phyloP scores from a whole-genome alignment of 1,140 invertebrate genomes.

The Neoseiulus cucumeris region DNA sequence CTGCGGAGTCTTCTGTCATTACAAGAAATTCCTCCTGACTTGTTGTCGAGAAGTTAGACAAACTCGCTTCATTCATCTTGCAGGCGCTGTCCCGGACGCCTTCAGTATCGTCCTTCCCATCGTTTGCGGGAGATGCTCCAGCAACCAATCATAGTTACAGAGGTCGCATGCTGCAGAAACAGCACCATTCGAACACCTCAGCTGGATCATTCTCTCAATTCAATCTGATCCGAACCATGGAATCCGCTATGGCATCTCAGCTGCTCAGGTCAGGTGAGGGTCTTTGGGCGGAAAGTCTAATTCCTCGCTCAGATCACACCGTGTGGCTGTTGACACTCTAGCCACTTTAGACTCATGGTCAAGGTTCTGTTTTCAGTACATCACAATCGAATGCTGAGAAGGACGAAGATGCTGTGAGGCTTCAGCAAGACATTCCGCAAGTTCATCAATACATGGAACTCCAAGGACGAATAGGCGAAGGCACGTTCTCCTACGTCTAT shows the following conservation, averaged over 20 bases:
- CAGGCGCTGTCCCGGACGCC: not conserved
- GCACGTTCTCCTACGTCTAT: conserved; percentile 22
- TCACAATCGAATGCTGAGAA: not conserved
- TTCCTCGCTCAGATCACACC: no score
- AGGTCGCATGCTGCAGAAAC: not conserved
- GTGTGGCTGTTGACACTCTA: no score
- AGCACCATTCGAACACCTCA: not conserved
- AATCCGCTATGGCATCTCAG: not conserved
- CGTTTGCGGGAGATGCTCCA: not conserved
- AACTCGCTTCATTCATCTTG: no score
- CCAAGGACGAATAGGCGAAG: conserved; percentile 18
- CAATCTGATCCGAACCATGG: not conserved
- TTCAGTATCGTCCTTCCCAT: not conserved
- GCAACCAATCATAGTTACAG: no score
- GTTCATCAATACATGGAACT: conserved; percentile 18
- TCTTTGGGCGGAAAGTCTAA: no score
- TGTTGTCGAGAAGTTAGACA: no score
- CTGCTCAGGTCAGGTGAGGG: not conserved
- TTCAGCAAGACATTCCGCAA: not conserved
- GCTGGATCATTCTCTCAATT: not conserved
- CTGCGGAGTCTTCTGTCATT: no score
- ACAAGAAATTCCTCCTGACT: no score
- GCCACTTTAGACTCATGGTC: no score
- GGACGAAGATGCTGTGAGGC: not conserved
- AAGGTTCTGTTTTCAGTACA: not conserved